Base-by-base conservation (phyloP, 2,797 vertebrate genomes). In the Myotis planiceps region DNA sequence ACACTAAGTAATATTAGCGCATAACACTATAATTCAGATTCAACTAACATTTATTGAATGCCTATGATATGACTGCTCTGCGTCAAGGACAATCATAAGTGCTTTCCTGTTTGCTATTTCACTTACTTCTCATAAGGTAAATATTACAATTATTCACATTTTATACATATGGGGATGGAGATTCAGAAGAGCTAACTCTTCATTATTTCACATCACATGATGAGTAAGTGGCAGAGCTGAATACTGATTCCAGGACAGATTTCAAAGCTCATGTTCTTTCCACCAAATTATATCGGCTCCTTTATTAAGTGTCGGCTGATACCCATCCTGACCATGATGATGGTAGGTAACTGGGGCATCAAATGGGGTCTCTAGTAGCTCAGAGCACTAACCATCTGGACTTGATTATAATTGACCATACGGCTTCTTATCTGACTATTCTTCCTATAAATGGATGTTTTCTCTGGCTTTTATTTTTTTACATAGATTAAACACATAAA, bases 281-380 rank as follows among this genome's bases (percentile, higher is more conserved):
- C 63, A 87, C 80, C 83, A 96, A 80, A 92, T 88, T 79, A 66
- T 89, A 76, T 37, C 16, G 2, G 91, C 76, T 95, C 49, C 5
- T 92, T 96, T 83, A 93, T 76, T 85, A 95, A 94, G 51, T 87
- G 83, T 88, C 27, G 10, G 75, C 47, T 88, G 76, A 93, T 79
- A 82, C 34, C 72, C 74, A 32, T 88, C 68, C 83, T 92, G 49
- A 97, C 96, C 10, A 39, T 85, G 76, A 72, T 89, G 81, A 90
- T 65, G 89, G 80, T 84, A 94, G 96, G 72, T 95, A 97, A 97
- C 96, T 97, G 87, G 97, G 89, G 93, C 96, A 97, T 95, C 93
- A 97, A 97, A 97, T 97, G 95, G 96, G 96, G 95, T 95, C 97
- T 97, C 84, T 25, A 88, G 94, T 97, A 96, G 97, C 97, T 97